These are phyloP conservation scores for Eptesicus fuscus DNA, from an alignment of 2,113 vertebrate genomes.

Conservation along the genomic window DNA sequence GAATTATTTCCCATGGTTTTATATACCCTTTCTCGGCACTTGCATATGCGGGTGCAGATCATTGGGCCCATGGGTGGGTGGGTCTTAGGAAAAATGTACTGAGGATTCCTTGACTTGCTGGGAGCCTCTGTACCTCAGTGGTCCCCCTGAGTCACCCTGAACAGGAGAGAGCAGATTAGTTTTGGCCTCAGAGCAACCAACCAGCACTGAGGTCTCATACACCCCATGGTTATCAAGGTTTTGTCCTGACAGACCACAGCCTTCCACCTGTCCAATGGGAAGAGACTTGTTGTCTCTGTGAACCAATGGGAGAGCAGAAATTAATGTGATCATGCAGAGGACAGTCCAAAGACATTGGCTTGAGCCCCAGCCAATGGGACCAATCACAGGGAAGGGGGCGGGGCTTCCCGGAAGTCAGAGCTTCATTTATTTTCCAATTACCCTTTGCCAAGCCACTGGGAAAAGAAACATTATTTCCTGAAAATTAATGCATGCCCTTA, in stretches of 20 bases:
- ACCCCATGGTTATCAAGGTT: background rate
- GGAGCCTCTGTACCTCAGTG: constrained; percentile 63
- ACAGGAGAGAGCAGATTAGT: background rate
- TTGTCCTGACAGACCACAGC: background rate
- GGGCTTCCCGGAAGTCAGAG: background rate
- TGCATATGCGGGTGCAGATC: too few species aligned
- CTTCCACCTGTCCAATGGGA: background rate
- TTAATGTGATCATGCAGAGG: background rate
- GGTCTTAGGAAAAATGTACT: too few species aligned
- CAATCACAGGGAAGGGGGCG: background rate
- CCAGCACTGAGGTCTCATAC: too few species aligned
- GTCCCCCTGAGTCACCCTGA: constrained; percentile 79
- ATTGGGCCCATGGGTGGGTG: constrained; percentile 51
- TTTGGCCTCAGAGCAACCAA: background rate
- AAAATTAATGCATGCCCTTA: background rate
- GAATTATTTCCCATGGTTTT: background rate
- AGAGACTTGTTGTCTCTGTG: background rate
- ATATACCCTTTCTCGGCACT: too few species aligned
- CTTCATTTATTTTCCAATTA: background rate
- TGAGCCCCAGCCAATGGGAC: too few species aligned
- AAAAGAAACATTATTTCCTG: background rate
- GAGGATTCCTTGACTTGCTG: constrained; percentile 44
- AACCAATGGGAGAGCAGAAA: background rate
- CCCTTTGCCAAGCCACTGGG: background rate
- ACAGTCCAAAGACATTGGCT: background rate